phyloP scores from a whole-genome alignment of 2,113 vertebrate genomes.

The Probosciger aterrimus region DNA sequence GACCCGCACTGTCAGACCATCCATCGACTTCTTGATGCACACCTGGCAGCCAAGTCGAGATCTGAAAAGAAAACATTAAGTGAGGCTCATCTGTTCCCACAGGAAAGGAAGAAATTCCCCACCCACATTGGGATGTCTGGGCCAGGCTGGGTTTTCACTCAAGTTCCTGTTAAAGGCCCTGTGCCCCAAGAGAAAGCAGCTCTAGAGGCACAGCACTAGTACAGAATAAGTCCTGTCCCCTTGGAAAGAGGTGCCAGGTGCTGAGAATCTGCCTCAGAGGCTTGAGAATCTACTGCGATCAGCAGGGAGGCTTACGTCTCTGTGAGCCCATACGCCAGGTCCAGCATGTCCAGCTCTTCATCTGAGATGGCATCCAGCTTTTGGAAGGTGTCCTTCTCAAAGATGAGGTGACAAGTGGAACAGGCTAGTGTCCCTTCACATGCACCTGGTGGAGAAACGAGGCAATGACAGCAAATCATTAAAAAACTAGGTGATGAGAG shows the following conservation, averaged over 20 bases:
- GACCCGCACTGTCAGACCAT: slow-evolving; percentile 72
- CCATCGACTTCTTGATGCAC: slow-evolving; percentile 70
- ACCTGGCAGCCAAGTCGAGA: slow-evolving; percentile 80
- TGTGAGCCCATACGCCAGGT: slow-evolving; percentile 76
- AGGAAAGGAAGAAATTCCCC: background rate
- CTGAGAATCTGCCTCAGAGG: background rate
- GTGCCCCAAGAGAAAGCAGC: background rate
- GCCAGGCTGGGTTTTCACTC: background rate
- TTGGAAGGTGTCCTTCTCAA: slow-evolving; percentile 69
- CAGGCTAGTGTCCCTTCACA: slow-evolving; percentile 79
- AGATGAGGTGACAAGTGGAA: slow-evolving; percentile 82
- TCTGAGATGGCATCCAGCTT: slow-evolving; percentile 67
- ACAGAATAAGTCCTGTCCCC: background rate
- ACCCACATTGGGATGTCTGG: background rate
- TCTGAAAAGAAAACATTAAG: slow-evolving; percentile 46
- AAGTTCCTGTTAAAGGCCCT: background rate
- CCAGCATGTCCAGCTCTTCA: slow-evolving; percentile 81
- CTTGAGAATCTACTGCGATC: rapidly evolving
- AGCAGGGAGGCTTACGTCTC: slow-evolving; percentile 66
- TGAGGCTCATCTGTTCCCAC: background rate
- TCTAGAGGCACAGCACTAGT: background rate
- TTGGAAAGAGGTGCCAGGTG: background rate
- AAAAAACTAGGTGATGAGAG: background rate
- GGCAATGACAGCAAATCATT: background rate
- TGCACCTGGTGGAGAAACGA: slow-evolving; percentile 43